These are phyloP conservation scores for Stenodera caucasica DNA, from an alignment of 2,888 invertebrate species.

Conservation along the genomic window DNA sequence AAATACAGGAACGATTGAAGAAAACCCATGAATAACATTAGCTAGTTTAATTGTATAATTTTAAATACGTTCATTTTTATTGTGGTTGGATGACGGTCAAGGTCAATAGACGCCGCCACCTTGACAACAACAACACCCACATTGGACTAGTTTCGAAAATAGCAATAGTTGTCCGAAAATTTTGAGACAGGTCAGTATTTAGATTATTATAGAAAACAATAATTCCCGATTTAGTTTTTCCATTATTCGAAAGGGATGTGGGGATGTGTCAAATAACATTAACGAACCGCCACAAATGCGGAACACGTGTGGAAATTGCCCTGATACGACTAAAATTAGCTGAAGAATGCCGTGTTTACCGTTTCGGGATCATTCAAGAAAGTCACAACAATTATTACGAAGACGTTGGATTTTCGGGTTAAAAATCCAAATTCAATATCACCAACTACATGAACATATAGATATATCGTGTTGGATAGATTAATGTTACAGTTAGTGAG, in stretches of 20 bases:
- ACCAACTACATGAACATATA: neutral
- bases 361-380: constrained; percentile 25
- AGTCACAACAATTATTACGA: constrained; percentile 32
- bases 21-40: neutral
- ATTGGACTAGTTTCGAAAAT: neutral
- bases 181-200: neutral
- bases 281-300: constrained; percentile 33
- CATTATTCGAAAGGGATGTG: constrained; percentile 4
- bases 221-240: neutral
- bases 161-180: neutral
- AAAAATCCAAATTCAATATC: neutral
- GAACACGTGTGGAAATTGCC: constrained; percentile 33
- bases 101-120: neutral
- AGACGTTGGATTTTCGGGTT: too few species aligned
- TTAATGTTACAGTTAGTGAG: constrained; percentile 18
- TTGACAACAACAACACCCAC: neutral
- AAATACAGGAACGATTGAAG: neutral
- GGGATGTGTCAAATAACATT: constrained; percentile 31
- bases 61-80: neutral
- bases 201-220: too few species aligned
- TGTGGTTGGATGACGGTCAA: neutral
- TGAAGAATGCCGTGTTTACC: constrained; percentile 33
- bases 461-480: constrained; percentile 8
- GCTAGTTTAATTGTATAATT: neutral
- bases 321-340: constrained; percentile 34